Conservation (phyloP, 1,140 invertebrate species). For the Latrodectus geometricus region DNA sequence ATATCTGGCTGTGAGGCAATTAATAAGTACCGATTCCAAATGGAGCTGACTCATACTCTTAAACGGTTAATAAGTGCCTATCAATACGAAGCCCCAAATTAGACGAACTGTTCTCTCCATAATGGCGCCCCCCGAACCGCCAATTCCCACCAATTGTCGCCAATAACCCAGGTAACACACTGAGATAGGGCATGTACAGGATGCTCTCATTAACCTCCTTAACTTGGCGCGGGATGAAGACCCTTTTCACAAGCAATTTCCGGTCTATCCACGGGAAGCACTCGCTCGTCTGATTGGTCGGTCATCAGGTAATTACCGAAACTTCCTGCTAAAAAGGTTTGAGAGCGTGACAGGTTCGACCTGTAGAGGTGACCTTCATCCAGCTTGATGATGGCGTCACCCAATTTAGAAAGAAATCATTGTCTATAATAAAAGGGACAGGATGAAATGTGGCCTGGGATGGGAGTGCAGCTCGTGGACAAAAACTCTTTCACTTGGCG, state of each 20-base stretch:
- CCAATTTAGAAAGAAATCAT: slow-evolving; percentile 37
- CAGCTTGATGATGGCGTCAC: slow-evolving; percentile 27
- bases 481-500: too few species aligned
- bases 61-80: background rate
- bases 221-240: slow-evolving; percentile 15
- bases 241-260: slow-evolving; percentile 49
- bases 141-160: slow-evolving; percentile 54
- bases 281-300: slow-evolving; percentile 42
- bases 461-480: too few species aligned
- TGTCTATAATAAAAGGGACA: background rate
- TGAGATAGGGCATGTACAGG: slow-evolving; percentile 16
- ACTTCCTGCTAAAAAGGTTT: slow-evolving; percentile 48
- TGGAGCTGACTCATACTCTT: background rate
- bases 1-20: background rate
- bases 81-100: background rate
- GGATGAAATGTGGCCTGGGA: background rate
- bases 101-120: background rate
- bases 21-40: too few species aligned
- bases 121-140: background rate
- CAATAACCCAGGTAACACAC: slow-evolving; percentile 53
- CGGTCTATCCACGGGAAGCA: slow-evolving; percentile 16
- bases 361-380: slow-evolving; percentile 46
- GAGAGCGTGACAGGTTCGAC: slow-evolving; percentile 47
- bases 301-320: slow-evolving; percentile 59
- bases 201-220: slow-evolving; percentile 60